Percentiles rank a stretch among this genome's conserved stretches.
Evolutionary conservation across 2,113 vertebrate species (phyloP).

Genomic region (Nymphicus hollandicus): DNA sequence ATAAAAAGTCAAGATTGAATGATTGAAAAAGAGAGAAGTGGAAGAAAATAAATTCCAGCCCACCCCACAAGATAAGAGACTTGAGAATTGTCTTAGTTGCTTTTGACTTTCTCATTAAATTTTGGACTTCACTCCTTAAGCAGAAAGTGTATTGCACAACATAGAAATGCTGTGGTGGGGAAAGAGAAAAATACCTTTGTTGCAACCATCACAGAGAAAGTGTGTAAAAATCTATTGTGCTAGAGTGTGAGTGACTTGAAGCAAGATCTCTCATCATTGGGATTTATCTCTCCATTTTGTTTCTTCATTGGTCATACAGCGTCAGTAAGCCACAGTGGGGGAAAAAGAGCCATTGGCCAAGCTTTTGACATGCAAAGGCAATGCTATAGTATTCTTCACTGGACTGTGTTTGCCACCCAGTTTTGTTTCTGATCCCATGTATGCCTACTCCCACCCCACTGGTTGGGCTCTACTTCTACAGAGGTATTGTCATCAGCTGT

Average conservation of each 20-base stretch:
- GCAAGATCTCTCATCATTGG: neutral
- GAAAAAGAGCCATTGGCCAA: neutral
- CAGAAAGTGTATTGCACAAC: neutral
- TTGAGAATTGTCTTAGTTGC: neutral
- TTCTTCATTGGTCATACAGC: neutral
- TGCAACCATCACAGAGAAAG: neutral
- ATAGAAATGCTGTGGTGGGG: neutral
- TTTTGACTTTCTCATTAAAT: neutral
- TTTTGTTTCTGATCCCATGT: neutral
- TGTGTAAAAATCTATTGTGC: neutral
- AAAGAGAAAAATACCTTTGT: neutral
- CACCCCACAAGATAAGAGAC: neutral
- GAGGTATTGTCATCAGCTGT: neutral
- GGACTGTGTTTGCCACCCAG: neutral
- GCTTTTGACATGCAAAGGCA: neutral
- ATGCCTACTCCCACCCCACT: neutral
- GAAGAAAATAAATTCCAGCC: neutral
- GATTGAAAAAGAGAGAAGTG: neutral
- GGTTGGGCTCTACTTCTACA: fast-evolving
- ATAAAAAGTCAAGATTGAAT: neutral
- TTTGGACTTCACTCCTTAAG: neutral
- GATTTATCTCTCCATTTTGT: neutral
- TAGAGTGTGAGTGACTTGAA: neutral
- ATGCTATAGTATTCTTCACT: neutral
- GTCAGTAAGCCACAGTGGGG: neutral